These are phyloP conservation scores for Coccyzus lansbergi DNA, from an alignment of 2,797 vertebrate species.

Conservation along the genomic window DNA sequence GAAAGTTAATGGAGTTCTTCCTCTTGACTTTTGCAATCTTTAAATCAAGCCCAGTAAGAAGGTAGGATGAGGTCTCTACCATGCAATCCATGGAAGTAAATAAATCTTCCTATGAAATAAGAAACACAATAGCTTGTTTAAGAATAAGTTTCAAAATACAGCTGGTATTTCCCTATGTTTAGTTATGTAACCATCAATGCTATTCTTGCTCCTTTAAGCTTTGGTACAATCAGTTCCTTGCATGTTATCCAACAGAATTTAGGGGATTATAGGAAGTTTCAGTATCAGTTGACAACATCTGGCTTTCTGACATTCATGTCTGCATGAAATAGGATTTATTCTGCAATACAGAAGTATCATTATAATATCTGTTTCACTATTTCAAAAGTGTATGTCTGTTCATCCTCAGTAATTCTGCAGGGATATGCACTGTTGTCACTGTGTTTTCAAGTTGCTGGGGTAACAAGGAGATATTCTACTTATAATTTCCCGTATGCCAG, in stretches of 20 bases:
- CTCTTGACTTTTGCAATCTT: background rate
- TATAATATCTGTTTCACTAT: slow-evolving; percentile 10
- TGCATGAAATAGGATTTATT: background rate
- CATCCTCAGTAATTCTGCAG: slow-evolving; percentile 42
- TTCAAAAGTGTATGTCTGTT: slow-evolving; percentile 28
- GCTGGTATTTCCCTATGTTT: background rate
- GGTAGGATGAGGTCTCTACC: background rate
- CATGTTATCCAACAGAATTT: slow-evolving; percentile 13
- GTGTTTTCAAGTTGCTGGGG: slow-evolving; percentile 34
- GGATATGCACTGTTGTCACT: slow-evolving; percentile 27
- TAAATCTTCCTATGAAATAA: background rate
- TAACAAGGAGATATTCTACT: slow-evolving; percentile 4
- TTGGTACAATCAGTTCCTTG: slow-evolving; percentile 13
- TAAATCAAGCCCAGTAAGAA: background rate
- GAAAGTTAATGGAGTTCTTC: background rate
- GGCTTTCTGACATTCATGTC: background rate
- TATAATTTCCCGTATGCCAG: background rate
- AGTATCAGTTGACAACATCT: slow-evolving; percentile 26
- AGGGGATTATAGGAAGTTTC: slow-evolving; percentile 3
- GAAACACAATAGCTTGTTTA: background rate
- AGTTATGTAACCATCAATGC: background rate
- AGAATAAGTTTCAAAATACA: background rate
- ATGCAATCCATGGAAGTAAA: background rate
- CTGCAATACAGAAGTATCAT: slow-evolving; percentile 3
- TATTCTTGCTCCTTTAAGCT: slow-evolving; percentile 7